A percentile compares a stretch with the other conserved stretches of the same genome.
These are phyloP conservation scores for Lepilemur septentrionalis DNA, from an alignment of 2,797 vertebrate genomes.

Conservation along the genomic window DNA sequence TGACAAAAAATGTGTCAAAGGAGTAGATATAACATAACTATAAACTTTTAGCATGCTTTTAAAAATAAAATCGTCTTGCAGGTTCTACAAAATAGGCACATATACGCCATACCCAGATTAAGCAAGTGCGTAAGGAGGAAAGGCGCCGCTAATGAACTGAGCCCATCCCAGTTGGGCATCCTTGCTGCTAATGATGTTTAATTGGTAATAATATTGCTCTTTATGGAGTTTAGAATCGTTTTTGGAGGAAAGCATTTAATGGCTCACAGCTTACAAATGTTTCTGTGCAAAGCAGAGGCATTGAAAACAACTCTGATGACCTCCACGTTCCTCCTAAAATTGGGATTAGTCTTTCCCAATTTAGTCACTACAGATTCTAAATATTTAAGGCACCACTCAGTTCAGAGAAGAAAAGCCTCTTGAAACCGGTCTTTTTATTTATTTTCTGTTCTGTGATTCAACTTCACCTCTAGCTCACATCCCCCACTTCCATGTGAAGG, in stretches of 20 bases:
- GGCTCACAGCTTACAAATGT: neutral
- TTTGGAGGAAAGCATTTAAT: neutral
- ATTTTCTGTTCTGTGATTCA: slow-evolving; percentile 36
- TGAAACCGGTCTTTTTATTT: neutral
- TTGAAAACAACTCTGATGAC: neutral
- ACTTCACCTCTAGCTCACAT: neutral
- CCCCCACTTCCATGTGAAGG: neutral
- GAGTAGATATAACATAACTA: neutral
- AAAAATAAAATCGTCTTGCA: neutral
- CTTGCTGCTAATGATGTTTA: neutral
- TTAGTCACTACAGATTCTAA: neutral
- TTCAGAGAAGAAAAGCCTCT: neutral
- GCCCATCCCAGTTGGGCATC: neutral
- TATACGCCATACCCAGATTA: neutral
- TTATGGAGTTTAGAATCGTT: neutral
- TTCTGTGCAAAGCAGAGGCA: neutral
- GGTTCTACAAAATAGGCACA: neutral
- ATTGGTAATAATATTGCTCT: neutral
- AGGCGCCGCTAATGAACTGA: neutral
- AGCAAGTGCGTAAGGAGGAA: neutral
- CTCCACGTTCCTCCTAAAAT: neutral
- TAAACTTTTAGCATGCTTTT: neutral
- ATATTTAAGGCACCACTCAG: neutral
- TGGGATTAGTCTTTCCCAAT: neutral
- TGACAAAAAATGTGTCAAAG: neutral